phyloP scores from a whole-genome alignment of 2,113 vertebrate species.

The Phycodurus eques region DNA sequence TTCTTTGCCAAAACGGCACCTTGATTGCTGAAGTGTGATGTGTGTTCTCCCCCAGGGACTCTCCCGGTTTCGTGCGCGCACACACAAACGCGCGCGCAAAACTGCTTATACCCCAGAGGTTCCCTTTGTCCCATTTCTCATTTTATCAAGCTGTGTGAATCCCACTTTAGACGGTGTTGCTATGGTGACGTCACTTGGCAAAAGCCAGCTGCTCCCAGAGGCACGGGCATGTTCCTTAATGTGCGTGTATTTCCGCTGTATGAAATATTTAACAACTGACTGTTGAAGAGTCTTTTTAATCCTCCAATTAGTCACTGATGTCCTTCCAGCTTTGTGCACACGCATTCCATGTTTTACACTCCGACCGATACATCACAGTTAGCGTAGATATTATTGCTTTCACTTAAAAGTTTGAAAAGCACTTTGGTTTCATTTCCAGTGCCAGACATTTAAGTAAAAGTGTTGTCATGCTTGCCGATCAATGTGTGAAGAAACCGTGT shows the following conservation, averaged over 20 bases:
- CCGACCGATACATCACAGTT: background rate
- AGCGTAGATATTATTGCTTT: background rate
- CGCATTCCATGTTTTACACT: background rate
- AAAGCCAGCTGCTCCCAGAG: slow-evolving; percentile 58
- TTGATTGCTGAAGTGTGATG: slow-evolving; percentile 9
- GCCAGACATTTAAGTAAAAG: slow-evolving; percentile 1
- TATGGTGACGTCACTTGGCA: slow-evolving; percentile 60
- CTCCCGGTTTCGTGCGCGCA: slow-evolving; percentile 6
- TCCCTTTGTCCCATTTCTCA: slow-evolving; percentile 51
- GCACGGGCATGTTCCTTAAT: slow-evolving; percentile 44
- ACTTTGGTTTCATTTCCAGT: background rate
- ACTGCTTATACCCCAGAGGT: slow-evolving; percentile 48
- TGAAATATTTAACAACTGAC: slow-evolving; percentile 51
- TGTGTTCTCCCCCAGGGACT: slow-evolving; percentile 31
- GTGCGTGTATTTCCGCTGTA: slow-evolving; percentile 35
- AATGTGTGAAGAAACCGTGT: slow-evolving; percentile 8
- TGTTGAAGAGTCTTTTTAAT: slow-evolving; percentile 30
- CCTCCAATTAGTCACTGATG: slow-evolving; percentile 15
- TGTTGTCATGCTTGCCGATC: background rate
- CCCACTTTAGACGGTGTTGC: slow-evolving; percentile 63
- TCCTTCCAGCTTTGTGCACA: background rate
- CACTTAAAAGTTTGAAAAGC: background rate
- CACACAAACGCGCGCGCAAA: slow-evolving; percentile 9
- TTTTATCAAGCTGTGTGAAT: slow-evolving; percentile 50
- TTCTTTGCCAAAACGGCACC: slow-evolving; percentile 20